A percentile compares a stretch with the other conserved stretches of the same genome.
Evolutionary conservation across 2,888 invertebrate genomes (phyloP).

Genomic region (Tetramorium bicarinatum): DNA sequence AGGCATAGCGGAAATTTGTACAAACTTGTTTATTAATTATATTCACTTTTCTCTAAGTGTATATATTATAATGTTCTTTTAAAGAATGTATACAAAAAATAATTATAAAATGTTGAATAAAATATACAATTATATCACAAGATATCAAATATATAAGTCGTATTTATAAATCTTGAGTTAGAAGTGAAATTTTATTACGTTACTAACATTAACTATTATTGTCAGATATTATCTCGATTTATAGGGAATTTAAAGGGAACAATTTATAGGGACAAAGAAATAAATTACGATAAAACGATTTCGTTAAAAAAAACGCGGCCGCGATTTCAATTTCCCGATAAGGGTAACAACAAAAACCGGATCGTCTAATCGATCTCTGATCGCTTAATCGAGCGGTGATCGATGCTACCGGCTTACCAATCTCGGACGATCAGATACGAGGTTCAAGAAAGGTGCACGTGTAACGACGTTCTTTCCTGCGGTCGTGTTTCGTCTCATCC

Average conservation of each 20-base stretch:
- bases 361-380: conserved; percentile 71
- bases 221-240: conserved; percentile 8
- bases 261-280: not conserved
- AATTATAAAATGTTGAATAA: not conserved
- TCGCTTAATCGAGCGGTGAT: conserved; percentile 68
- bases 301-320: conserved; percentile 59
- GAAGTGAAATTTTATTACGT: not conserved
- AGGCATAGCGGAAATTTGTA: not conserved
- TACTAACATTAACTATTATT: not conserved
- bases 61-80: not conserved
- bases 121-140: not conserved
- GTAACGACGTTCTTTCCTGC: conserved; percentile 51
- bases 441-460: conserved; percentile 55
- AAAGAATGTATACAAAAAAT: not conserved
- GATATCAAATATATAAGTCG: not conserved
- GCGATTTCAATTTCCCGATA: conserved; percentile 61
- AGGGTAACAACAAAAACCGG: conserved; percentile 64
- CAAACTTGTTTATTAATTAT: not conserved
- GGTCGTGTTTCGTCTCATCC: conserved; percentile 46
- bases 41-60: not conserved
- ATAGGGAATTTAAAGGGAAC: not conserved
- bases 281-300: conserved; percentile 4
- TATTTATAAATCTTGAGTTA: not conserved
- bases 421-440: conserved; percentile 56
- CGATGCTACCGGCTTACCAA: conserved; percentile 72